Evolutionary conservation across 1,140 invertebrate species (phyloP), one percentile per base, ranked within the genome.

Genomic region (Dreissena rostriformis): DNA sequence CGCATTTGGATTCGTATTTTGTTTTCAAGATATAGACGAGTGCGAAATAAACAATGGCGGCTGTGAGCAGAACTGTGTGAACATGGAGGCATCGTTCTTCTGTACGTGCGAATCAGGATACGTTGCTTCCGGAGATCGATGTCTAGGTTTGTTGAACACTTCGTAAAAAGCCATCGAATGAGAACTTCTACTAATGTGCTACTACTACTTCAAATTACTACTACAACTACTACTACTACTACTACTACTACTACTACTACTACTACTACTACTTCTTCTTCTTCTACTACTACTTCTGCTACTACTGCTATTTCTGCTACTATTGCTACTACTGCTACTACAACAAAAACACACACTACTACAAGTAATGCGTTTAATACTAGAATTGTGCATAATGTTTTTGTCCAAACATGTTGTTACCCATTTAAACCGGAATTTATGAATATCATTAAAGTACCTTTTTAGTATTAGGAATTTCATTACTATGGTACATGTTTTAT

Each of bases 21-120:
- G 86, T 85, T 63, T 91, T 91, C 61, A 82, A 95, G 96, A 96
- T 89, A 92, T 96, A 14, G 94, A 97, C 88, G 96, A 96, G 86
- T 96, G 96, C 89, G 92, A 94, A 24, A 14, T 94, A 94, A 76
- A 86, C 51, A 95, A 95, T 88, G 95, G 95, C 8, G 95, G 96
- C 11, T 96, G 96, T 88, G 95, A 96, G 15, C 92, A 94, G 24
- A 78, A 86, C 0, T 91, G 91, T 73, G 65, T 87, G 8, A 91
- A 91, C 82, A 86, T 77, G 0, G n/a, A 68, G 0, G 90, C 88
- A 5, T 87, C 86, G 1, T 90, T 84, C 78, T 71, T 75, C 61
- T 91, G 91, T 76, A 53, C 82, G 0, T 92, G 91, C 24, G 51
- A 61, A 8, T 19, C 0, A 19, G 72, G 72, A 61, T 75, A 61